phyloP scores from a whole-genome alignment of 2,888 invertebrate genomes.

The Apeira syringaria region DNA sequence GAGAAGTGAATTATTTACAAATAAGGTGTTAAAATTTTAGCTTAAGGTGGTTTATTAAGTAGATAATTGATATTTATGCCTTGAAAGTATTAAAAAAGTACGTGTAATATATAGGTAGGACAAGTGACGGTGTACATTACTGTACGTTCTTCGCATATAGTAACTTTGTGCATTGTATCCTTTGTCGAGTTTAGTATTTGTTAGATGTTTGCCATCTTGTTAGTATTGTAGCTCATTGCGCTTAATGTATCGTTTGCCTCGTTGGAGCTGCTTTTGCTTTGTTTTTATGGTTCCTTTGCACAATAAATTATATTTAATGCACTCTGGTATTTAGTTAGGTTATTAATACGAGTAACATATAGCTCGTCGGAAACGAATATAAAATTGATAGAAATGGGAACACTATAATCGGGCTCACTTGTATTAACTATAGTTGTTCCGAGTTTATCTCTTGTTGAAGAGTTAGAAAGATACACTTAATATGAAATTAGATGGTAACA shows the following conservation, averaged over 20 bases:
- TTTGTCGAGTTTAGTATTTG: conserved; percentile 61
- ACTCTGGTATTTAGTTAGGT: conserved; percentile 50
- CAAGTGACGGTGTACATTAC: conserved; percentile 76
- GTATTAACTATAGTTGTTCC: too few species aligned
- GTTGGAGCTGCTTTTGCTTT: conserved; percentile 26
- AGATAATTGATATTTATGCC: conserved; percentile 64
- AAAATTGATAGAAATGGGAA: background rate
- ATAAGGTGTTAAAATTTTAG: conserved; percentile 62
- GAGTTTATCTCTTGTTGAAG: too few species aligned
- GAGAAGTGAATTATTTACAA: conserved; percentile 35
- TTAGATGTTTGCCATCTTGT: conserved; percentile 45
- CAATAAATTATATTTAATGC: conserved; percentile 34
- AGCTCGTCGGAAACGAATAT: too few species aligned
- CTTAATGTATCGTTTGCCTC: conserved; percentile 42
- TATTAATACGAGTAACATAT: too few species aligned
- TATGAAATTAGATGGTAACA: too few species aligned
- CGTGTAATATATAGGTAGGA: conserved; percentile 69
- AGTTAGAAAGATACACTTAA: too few species aligned
- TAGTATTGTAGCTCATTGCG: conserved; percentile 41
- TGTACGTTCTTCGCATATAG: conserved; percentile 79
- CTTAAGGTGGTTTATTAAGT: conserved; percentile 64
- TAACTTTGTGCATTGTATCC: conserved; percentile 74
- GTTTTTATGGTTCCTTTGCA: conserved; percentile 29
- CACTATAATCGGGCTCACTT: conserved; percentile 1
- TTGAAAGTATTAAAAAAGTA: conserved; percentile 79